A percentile compares a stretch with the other conserved stretches of the same genome.
Evolutionary conservation across 2,113 vertebrate species (phyloP).

Genomic region (Syngnathus typhle): DNA sequence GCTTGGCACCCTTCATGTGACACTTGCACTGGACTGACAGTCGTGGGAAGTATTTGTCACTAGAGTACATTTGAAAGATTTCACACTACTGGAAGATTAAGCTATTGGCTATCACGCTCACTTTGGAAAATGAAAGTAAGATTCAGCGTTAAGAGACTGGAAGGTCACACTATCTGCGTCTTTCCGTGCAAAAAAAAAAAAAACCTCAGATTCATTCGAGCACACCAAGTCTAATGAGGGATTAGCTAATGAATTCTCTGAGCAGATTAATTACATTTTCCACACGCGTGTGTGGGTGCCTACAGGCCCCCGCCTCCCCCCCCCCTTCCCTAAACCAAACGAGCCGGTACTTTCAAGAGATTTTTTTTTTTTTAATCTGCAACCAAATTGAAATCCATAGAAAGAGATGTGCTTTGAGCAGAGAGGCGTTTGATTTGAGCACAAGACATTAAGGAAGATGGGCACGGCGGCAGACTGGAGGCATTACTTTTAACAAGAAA

Average conservation of each 20-base stretch:
- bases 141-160: neutral
- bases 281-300: slow-evolving; percentile 22
- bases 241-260: slow-evolving; percentile 66
- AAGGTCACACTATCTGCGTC: slow-evolving; percentile 14
- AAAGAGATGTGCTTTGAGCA: slow-evolving; percentile 48
- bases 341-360: slow-evolving; percentile 29
- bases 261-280: slow-evolving; percentile 62
- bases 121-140: neutral
- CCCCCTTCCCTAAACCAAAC: slow-evolving; percentile 47
- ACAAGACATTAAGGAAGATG: slow-evolving; percentile 49
- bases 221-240: slow-evolving; percentile 46
- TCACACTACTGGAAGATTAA: neutral
- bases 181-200: slow-evolving; percentile 13
- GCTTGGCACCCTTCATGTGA: slow-evolving; percentile 13
- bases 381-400: slow-evolving; percentile 55
- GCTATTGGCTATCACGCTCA: neutral
- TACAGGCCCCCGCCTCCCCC: slow-evolving; percentile 44
- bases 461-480: slow-evolving; percentile 30
- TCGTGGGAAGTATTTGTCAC: neutral
- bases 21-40: neutral
- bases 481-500: slow-evolving; percentile 45
- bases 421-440: slow-evolving; percentile 48
- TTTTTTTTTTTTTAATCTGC: slow-evolving; percentile 33
- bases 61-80: too few species aligned
- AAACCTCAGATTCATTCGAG: slow-evolving; percentile 27